Percentiles rank a stretch among this genome's conserved stretches.
These are phyloP conservation scores for Dipodomys merriami DNA, from an alignment of 2,113 vertebrate species.

Conservation along the genomic window DNA sequence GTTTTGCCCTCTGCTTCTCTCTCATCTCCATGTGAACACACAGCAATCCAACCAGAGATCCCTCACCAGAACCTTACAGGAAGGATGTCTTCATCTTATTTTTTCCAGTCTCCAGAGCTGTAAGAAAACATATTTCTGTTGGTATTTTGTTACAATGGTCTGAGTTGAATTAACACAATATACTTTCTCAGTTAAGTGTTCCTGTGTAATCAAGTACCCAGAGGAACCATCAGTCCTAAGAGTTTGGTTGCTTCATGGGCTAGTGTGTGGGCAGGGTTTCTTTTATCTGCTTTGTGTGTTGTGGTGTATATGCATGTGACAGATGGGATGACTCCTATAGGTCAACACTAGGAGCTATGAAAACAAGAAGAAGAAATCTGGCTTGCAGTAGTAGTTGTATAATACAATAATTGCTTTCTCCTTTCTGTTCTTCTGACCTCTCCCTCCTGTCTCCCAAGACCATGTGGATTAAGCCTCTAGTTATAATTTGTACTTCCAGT, in stretches of 20 bases:
- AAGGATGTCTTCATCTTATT: not conserved
- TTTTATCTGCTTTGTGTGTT: not conserved
- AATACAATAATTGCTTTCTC: not conserved
- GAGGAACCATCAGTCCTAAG: not conserved
- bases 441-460: not conserved
- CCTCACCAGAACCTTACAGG: not conserved
- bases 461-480: not conserved
- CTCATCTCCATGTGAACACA: not conserved
- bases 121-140: not conserved
- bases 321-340: not conserved
- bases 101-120: not conserved
- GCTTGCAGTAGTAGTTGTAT: not conserved
- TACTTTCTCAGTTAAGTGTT: not conserved
- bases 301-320: not conserved
- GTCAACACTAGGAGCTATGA: not conserved
- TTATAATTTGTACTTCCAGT: not conserved
- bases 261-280: not conserved
- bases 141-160: not conserved
- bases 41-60: not conserved
- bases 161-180: not conserved
- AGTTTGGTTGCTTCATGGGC: not conserved
- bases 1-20: not conserved
- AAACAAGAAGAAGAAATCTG: conserved; percentile 18
- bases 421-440: not conserved
- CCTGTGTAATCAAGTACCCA: not conserved